Evolutionary conservation across 2,888 invertebrate species (phyloP).

Genomic region (Apamea anceps): DNA sequence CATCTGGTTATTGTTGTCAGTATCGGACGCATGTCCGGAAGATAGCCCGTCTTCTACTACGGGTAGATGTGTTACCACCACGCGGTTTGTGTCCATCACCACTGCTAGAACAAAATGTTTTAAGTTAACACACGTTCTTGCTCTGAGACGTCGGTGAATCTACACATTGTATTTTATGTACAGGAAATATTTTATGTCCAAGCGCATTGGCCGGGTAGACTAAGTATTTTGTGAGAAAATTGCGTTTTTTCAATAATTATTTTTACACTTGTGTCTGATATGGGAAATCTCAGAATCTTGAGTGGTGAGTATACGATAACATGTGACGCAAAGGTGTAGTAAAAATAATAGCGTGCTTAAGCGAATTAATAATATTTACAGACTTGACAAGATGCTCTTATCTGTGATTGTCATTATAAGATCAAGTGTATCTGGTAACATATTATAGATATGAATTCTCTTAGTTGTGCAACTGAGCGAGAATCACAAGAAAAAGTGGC

Average conservation of each 20-base stretch:
- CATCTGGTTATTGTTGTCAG: constrained; percentile 94
- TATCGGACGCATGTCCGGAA: constrained; percentile 98
- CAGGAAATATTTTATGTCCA: background rate
- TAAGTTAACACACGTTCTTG: background rate
- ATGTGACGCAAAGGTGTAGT: background rate
- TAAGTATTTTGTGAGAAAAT: background rate
- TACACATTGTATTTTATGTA: background rate
- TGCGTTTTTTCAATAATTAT: background rate
- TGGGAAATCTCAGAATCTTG: background rate
- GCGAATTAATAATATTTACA: constrained; percentile 23
- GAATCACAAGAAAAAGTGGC: background rate
- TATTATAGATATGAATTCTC: background rate
- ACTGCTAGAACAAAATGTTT: constrained; percentile 62
- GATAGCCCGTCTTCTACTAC: constrained; percentile 98
- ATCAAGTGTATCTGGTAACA: background rate
- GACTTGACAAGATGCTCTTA: constrained; percentile 6
- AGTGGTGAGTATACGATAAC: background rate
- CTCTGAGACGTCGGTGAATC: background rate
- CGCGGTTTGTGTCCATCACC: constrained; percentile 85
- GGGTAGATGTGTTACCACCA: constrained; percentile 94
- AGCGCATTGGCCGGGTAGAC: background rate
- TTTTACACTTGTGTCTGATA: background rate
- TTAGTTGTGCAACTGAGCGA: background rate
- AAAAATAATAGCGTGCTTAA: background rate
- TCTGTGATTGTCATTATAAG: background rate